phyloP scores from a whole-genome alignment of 2,888 invertebrate genomes.

The Matsumyia berberina region DNA sequence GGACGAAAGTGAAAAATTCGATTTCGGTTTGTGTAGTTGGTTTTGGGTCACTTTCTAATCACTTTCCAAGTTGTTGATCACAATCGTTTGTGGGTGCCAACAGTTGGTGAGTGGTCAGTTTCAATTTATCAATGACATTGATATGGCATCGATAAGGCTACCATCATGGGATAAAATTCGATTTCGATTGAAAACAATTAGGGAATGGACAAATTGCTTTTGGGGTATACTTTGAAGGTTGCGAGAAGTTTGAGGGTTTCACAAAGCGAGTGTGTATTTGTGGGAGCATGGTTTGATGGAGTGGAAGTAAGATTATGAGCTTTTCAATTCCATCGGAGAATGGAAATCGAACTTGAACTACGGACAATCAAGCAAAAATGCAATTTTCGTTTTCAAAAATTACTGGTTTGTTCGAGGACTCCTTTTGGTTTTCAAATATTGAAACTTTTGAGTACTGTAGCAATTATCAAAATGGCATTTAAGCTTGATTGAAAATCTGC shows the following conservation, averaged over 20 bases:
- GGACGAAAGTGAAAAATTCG: conserved; percentile 60
- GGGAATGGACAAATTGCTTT: conserved; percentile 30
- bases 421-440: no score
- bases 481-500: no score
- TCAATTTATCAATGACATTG: conserved; percentile 53
- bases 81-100: conserved; percentile 49
- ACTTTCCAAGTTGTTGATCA: conserved; percentile 51
- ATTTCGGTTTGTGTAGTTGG: conserved; percentile 26
- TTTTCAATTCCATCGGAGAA: no score
- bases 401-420: no score
- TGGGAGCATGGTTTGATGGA: no score
- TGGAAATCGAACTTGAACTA: no score
- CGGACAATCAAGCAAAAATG: no score
- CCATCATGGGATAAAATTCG: conserved; percentile 27
- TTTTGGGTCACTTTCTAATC: conserved; percentile 69
- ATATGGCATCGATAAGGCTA: conserved; percentile 36
- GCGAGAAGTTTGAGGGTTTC: conserved; percentile 13
- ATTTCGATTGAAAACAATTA: conserved; percentile 21
- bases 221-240: conserved; percentile 6
- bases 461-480: no score
- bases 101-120: conserved; percentile 59
- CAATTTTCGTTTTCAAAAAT: no score
- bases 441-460: no score
- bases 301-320: no score
- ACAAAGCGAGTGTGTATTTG: no score